A percentile compares a stretch with the other conserved stretches of the same genome.
Conservation (phyloP, 53 echinoderm and acorn worm species). For the Hippasteria phrygiana region DNA sequence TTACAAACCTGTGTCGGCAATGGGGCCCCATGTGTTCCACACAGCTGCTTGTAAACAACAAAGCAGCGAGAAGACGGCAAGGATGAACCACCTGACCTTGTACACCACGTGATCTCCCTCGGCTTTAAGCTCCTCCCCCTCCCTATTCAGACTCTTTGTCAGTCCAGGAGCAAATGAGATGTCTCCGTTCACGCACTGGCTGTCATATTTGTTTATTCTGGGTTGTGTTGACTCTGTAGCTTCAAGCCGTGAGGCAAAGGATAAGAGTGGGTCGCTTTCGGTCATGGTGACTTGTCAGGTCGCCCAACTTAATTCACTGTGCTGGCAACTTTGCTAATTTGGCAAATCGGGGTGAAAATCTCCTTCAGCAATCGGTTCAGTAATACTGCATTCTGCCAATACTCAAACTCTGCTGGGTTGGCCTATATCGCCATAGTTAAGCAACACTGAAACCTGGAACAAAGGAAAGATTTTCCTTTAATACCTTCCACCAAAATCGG, state of each 20-base stretch:
- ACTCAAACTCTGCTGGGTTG: no score
- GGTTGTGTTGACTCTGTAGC: neutral
- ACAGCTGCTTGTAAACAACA: constrained; percentile 69
- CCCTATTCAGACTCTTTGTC: neutral
- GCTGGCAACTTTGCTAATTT: no score
- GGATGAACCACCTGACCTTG: constrained; percentile 83
- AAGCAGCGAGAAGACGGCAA: constrained; percentile 77
- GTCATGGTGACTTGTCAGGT: neutral
- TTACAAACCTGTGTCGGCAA: constrained; percentile 79
- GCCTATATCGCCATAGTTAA: no score
- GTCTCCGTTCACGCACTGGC: neutral
- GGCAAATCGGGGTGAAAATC: no score
- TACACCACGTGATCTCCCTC: constrained; percentile 68
- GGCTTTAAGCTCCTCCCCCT: neutral
- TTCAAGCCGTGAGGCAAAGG: neutral
- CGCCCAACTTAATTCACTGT: no score
- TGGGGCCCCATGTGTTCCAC: constrained; percentile 99
- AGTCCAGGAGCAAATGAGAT: neutral
- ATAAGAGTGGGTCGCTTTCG: constrained; percentile 19
- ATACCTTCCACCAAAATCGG: no score
- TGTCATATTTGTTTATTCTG: neutral
- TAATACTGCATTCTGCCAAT: no score
- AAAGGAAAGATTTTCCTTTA: no score
- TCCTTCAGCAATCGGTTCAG: no score
- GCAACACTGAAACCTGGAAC: no score